Conservation (phyloP, 2,888 invertebrate species). For the Diplolepis rosae region DNA sequence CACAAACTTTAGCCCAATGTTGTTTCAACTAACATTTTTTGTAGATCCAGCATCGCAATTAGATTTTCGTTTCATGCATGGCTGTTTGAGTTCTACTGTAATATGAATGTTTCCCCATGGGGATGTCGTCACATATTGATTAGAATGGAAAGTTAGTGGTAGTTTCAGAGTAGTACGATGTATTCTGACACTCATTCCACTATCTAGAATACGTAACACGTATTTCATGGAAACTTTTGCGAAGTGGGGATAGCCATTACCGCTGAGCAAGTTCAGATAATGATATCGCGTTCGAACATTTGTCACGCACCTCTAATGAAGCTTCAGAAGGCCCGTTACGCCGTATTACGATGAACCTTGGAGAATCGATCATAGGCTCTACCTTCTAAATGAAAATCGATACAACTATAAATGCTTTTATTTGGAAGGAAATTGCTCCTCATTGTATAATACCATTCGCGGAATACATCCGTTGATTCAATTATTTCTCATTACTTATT, state of each 20-base stretch:
- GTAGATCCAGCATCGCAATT: constrained; percentile 27
- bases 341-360: constrained; percentile 24
- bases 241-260: constrained; percentile 35
- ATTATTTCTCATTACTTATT: constrained; percentile 10
- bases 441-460: not conserved
- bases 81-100: constrained; percentile 58
- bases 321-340: constrained; percentile 34
- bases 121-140: constrained; percentile 66
- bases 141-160: constrained; percentile 53
- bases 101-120: constrained; percentile 59
- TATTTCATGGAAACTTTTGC: constrained; percentile 42
- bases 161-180: constrained; percentile 43
- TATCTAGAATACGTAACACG: constrained; percentile 43
- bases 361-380: not conserved
- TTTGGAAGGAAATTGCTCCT: constrained; percentile 20
- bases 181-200: constrained; percentile 33
- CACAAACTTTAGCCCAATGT: no score
- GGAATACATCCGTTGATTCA: not conserved
- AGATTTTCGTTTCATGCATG: constrained; percentile 11
- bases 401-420: constrained; percentile 8
- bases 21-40: no score
- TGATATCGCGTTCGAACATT: constrained; percentile 51
- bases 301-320: constrained; percentile 54
- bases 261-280: constrained; percentile 44
- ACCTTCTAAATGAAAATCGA: constrained; percentile 23